These are phyloP conservation scores for Troides oblongomaculatus DNA, from an alignment of 2,888 invertebrate genomes.

Conservation along the genomic window DNA sequence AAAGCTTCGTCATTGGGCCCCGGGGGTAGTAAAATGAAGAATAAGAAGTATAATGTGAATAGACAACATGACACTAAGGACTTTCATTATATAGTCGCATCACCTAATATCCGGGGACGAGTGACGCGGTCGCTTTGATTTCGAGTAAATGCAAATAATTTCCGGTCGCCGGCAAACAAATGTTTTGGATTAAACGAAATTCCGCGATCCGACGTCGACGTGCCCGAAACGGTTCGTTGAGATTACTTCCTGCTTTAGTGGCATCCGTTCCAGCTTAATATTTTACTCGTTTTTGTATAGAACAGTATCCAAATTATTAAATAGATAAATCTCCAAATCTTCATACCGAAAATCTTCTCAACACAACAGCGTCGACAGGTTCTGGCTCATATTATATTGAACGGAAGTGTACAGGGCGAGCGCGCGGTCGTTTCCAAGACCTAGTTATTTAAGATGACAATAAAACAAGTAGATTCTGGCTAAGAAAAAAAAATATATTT, in stretches of 20 bases:
- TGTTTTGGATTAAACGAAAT: not conserved
- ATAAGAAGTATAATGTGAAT: not conserved
- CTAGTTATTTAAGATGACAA: too few relatives aligned
- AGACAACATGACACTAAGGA: not conserved
- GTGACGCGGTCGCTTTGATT: conserved; percentile 4
- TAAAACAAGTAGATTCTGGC: too few relatives aligned
- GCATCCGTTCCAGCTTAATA: too few relatives aligned
- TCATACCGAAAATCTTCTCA: too few relatives aligned
- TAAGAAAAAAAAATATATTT: too few relatives aligned
- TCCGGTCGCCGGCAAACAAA: not conserved
- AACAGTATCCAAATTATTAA: too few relatives aligned
- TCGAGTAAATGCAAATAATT: not conserved
- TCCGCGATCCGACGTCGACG: not conserved
- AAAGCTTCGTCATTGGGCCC: not conserved
- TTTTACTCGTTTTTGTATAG: too few relatives aligned
- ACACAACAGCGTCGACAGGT: too few relatives aligned
- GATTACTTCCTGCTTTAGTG: not conserved
- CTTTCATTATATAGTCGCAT: not conserved
- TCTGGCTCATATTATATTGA: too few relatives aligned
- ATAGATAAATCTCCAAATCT: too few relatives aligned
- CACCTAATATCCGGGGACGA: not conserved
- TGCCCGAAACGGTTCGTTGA: not conserved
- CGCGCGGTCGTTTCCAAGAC: too few relatives aligned
- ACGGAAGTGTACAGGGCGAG: too few relatives aligned
- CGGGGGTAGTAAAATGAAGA: not conserved